These are phyloP conservation scores for Drepanosiphum platanoidis DNA, from an alignment of 2,888 invertebrate genomes.

Conservation along the genomic window DNA sequence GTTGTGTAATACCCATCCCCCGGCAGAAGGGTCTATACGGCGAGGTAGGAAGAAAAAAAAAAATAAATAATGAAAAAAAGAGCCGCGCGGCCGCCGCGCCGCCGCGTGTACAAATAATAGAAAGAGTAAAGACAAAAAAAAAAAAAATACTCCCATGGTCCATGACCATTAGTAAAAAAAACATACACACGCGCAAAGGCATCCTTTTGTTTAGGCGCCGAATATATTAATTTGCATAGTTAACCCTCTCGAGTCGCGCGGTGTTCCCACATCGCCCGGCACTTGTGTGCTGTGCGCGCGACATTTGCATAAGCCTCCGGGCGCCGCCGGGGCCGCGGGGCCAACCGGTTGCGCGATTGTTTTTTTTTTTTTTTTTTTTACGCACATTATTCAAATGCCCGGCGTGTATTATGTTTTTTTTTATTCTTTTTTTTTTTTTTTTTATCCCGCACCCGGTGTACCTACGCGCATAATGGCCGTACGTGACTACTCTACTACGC, in stretches of 20 bases:
- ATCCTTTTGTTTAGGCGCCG: constrained; percentile 62
- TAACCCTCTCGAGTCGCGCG: constrained; percentile 65
- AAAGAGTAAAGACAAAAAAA: constrained; percentile 53
- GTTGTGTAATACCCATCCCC: constrained; percentile 54
- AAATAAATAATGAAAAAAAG: constrained; percentile 4
- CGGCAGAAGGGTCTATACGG: background rate
- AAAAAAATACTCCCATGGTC: constrained; percentile 58
- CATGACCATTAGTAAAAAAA: constrained; percentile 65
- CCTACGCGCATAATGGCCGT: constrained; percentile 5
- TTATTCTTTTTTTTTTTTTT: constrained; percentile 69
- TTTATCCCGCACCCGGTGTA: constrained; percentile 71
- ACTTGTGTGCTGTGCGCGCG: constrained; percentile 31
- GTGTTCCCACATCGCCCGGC: constrained; percentile 52
- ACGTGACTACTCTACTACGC: constrained; percentile 41
- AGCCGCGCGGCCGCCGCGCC: constrained; percentile 45
- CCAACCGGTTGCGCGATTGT: constrained; percentile 60
- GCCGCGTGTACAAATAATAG: constrained; percentile 39
- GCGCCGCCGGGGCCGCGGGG: constrained; percentile 15
- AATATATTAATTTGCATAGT: constrained; percentile 65
- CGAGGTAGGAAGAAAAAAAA: constrained; percentile 1
- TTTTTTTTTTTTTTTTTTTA: too few relatives aligned
- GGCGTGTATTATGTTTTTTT: background rate
- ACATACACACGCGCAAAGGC: constrained; percentile 63
- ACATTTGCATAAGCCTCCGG: constrained; percentile 58
- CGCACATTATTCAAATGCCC: constrained; percentile 30